phyloP scores from a whole-genome alignment of 2,888 invertebrate genomes.

The Cosmopolites sordidus region DNA sequence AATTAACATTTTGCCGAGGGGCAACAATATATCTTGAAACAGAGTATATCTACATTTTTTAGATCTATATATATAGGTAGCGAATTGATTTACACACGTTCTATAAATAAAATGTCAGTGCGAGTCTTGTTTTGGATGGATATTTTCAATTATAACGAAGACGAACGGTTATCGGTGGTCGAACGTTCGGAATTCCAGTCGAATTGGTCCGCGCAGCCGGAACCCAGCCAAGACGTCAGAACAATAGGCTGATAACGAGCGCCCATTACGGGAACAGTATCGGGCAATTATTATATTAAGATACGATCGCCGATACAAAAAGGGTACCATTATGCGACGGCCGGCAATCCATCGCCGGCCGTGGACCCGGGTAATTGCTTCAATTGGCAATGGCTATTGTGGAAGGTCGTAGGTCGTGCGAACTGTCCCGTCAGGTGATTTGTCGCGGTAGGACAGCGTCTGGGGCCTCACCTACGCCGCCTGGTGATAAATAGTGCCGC shows the following conservation, averaged over 20 bases:
- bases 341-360: slow-evolving; percentile 18
- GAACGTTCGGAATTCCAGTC: neutral
- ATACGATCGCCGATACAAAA: slow-evolving; percentile 27
- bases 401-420: slow-evolving; percentile 47
- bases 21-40: too few relatives aligned
- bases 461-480: slow-evolving; percentile 25
- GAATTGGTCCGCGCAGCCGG: slow-evolving; percentile 1
- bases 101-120: too few relatives aligned
- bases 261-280: slow-evolving; percentile 22
- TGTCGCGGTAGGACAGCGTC: slow-evolving; percentile 39
- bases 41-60: too few relatives aligned
- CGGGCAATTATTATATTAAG: slow-evolving; percentile 25
- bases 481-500: slow-evolving; percentile 25
- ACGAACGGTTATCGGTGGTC: too few relatives aligned
- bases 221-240: slow-evolving; percentile 16
- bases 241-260: slow-evolving; percentile 22
- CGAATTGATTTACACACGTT: too few relatives aligned
- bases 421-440: slow-evolving; percentile 48
- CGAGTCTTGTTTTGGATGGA: too few relatives aligned
- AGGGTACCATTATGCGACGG: slow-evolving; percentile 22
- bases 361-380: slow-evolving; percentile 39
- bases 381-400: slow-evolving; percentile 48
- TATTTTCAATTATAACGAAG: too few relatives aligned
- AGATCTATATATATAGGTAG: too few relatives aligned
- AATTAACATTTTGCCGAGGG: too few relatives aligned